Conservation (phyloP, 2,888 invertebrate genomes). For the Dysmachus trigonus region DNA sequence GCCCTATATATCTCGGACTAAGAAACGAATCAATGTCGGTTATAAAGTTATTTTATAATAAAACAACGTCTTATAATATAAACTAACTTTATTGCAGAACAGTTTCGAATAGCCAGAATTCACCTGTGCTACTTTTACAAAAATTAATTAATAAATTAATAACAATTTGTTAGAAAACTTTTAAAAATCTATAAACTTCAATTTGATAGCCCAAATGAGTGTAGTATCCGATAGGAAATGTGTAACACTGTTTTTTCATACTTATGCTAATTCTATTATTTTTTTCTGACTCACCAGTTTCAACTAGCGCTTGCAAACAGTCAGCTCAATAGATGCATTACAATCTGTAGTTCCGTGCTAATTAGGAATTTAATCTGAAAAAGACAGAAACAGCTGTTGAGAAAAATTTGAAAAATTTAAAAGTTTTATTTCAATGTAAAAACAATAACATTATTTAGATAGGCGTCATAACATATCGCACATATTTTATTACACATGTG, state of each 20-base stretch:
- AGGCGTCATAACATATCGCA: too few relatives aligned
- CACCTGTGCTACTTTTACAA: neutral
- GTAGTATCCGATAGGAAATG: too few relatives aligned
- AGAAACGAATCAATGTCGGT: too few relatives aligned
- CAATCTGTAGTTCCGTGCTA: conserved; percentile 36
- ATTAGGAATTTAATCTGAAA: conserved; percentile 55
- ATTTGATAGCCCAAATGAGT: too few relatives aligned
- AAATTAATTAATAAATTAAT: neutral
- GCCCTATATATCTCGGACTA: too few relatives aligned
- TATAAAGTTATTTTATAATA: neutral
- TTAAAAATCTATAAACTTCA: too few relatives aligned
- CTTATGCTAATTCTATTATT: neutral
- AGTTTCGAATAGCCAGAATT: neutral
- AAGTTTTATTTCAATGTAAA: neutral
- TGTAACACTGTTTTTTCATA: too few relatives aligned
- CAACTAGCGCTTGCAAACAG: conserved; percentile 45
- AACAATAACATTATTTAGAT: too few relatives aligned
- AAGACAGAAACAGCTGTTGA: conserved; percentile 9
- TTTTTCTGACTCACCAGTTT: conserved; percentile 40
- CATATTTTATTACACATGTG: too few relatives aligned
- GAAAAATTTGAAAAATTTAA: neutral
- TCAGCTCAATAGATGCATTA: conserved; percentile 50
- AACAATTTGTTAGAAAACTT: too few relatives aligned
- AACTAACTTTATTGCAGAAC: neutral
- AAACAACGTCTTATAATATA: neutral